phyloP scores from a whole-genome alignment of 2,113 vertebrate genomes.

The Salvelinus alpinus region DNA sequence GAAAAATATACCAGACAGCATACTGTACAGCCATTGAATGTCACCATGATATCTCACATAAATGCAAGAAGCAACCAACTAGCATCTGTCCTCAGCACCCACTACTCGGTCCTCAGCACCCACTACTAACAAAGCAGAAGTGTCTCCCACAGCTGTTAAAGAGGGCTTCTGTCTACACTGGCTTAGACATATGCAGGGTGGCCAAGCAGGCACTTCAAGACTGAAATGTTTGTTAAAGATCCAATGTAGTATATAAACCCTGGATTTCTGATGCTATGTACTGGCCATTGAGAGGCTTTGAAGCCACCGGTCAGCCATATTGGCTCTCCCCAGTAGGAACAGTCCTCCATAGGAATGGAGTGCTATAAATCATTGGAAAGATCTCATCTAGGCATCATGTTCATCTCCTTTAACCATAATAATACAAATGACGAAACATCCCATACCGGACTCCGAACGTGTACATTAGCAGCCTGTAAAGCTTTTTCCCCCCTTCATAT shows the following conservation, averaged over 20 bases:
- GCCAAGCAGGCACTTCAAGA: conserved; percentile 34
- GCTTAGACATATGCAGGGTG: neutral
- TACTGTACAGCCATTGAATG: neutral
- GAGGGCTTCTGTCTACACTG: neutral
- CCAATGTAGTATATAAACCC: no score
- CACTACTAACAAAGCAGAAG: neutral
- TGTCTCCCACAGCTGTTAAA: neutral
- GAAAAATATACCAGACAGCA: neutral
- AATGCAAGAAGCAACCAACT: neutral
- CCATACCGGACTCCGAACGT: no score
- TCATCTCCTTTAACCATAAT: conserved; percentile 1
- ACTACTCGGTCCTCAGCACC: neutral
- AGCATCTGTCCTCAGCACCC: neutral
- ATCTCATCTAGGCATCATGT: neutral
- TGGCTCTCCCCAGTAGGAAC: no score
- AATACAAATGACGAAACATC: no score
- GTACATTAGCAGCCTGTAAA: no score
- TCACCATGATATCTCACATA: neutral
- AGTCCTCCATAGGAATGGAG: no score
- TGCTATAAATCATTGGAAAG: no score
- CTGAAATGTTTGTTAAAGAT: neutral
- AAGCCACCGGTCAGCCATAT: no score
- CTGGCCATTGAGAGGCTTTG: no score
- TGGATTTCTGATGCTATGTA: no score
- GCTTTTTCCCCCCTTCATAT: no score